Percentiles rank a stretch among this genome's conserved stretches.
Conservation (phyloP, 1,140 invertebrate species). For the Bombus waltoni region DNA sequence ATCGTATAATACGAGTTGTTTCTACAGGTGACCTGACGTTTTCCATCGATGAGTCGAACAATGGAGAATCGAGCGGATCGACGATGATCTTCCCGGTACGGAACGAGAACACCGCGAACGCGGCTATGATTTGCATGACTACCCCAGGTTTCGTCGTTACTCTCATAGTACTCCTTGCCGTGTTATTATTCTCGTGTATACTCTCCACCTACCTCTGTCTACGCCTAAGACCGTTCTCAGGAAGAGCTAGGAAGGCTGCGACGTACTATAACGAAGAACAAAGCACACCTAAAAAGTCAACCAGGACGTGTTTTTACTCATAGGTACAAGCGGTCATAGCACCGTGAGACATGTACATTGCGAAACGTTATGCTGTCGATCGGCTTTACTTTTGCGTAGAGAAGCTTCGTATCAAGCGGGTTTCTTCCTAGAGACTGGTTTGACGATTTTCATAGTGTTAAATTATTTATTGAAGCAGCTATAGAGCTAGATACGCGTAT, state of each 20-base stretch:
- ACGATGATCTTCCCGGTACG: slow-evolving; percentile 87
- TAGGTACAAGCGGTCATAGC: slow-evolving; percentile 62
- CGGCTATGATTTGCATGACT: slow-evolving; percentile 93
- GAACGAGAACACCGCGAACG: slow-evolving; percentile 45
- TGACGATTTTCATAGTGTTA: slow-evolving; percentile 32
- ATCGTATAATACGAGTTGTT: slow-evolving; percentile 92
- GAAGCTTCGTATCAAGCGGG: slow-evolving; percentile 5
- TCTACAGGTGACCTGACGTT: slow-evolving; percentile 94
- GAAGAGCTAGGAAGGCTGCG: slow-evolving; percentile 84
- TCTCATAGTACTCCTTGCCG: slow-evolving; percentile 90
- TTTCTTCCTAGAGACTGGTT: slow-evolving; percentile 38
- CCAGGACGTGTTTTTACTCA: slow-evolving; percentile 84
- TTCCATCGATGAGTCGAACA: slow-evolving; percentile 86
- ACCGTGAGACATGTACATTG: background rate
- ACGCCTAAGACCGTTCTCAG: slow-evolving; percentile 87
- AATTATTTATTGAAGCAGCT: background rate
- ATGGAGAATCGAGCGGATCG: slow-evolving; percentile 81
- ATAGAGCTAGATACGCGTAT: background rate
- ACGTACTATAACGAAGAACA: slow-evolving; percentile 78
- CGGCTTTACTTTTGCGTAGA: background rate
- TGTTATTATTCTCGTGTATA: slow-evolving; percentile 91
- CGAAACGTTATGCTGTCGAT: background rate
- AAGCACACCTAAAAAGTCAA: slow-evolving; percentile 71
- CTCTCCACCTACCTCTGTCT: slow-evolving; percentile 93
- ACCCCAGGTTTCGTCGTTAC: slow-evolving; percentile 94